Evolutionary conservation across 2,797 vertebrate genomes (phyloP).

Genomic region (Saxicola maurus): DNA sequence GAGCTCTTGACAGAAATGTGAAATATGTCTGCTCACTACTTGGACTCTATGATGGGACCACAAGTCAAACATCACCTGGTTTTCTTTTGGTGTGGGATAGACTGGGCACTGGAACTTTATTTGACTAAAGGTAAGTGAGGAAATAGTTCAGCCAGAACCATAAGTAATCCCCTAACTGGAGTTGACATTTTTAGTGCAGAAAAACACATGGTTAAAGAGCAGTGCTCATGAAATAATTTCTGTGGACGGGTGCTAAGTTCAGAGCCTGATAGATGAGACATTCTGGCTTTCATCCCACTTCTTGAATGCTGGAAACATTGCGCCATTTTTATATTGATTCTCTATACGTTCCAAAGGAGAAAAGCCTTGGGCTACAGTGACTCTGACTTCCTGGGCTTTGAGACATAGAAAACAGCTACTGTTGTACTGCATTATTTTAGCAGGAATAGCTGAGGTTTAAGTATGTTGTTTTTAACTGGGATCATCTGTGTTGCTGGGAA

Average conservation of each 20-base stretch:
- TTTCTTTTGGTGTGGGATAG: background rate
- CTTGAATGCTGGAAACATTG: background rate
- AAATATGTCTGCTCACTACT: background rate
- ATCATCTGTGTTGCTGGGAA: background rate
- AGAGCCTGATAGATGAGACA: background rate
- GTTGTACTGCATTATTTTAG: background rate
- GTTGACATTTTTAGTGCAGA: background rate
- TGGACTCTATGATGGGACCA: rapidly evolving
- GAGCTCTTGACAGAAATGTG: background rate
- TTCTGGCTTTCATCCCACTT: background rate
- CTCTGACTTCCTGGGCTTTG: background rate
- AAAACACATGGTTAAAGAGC: rapidly evolving
- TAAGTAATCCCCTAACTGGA: background rate
- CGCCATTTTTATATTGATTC: background rate
- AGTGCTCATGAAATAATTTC: background rate
- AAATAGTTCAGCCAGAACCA: background rate
- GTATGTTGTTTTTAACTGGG: rapidly evolving
- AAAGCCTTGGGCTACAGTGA: background rate
- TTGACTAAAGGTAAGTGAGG: background rate
- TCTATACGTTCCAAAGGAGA: background rate
- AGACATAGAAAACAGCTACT: background rate
- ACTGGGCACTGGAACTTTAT: background rate
- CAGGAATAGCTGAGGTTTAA: background rate
- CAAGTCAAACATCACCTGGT: background rate
- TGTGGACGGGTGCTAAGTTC: background rate